Evolutionary conservation across 35 echinoderm and acorn worm genomes (phyloP).

Genomic region (Ophiothrix spiculata): DNA sequence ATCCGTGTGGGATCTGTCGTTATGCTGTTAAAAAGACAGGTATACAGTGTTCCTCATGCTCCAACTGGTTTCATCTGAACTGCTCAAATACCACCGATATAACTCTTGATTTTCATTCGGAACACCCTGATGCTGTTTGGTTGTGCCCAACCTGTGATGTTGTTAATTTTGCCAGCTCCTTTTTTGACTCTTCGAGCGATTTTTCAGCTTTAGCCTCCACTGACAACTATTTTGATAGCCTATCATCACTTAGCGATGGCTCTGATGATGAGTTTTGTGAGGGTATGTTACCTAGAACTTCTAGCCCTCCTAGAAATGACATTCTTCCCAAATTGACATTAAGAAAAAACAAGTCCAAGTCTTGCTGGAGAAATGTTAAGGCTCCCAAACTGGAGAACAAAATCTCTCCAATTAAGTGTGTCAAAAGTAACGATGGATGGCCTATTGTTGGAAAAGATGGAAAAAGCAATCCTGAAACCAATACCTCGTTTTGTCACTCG

Average conservation of each 20-base stretch:
- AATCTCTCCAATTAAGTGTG: background rate
- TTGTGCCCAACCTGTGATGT: constrained; percentile 19
- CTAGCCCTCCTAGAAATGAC: background rate
- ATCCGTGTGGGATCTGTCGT: background rate
- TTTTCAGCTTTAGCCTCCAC: background rate
- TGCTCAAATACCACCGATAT: background rate
- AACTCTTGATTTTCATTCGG: background rate
- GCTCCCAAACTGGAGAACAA: background rate
- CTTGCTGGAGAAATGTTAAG: background rate
- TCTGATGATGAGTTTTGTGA: background rate
- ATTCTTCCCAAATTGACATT: background rate
- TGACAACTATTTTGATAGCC: background rate
- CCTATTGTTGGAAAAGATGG: background rate
- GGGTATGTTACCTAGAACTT: background rate
- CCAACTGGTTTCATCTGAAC: background rate
- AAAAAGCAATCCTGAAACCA: background rate
- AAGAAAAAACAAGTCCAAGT: background rate
- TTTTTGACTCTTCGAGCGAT: background rate
- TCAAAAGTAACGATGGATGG: background rate
- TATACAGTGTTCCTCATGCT: background rate
- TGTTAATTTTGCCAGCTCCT: background rate
- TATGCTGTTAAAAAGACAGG: background rate
- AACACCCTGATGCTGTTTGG: background rate
- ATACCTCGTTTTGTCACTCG: background rate
- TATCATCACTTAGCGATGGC: background rate